Evolutionary conservation across 2,797 vertebrate species (phyloP).

Genomic region (Emydoidea blandingii): DNA sequence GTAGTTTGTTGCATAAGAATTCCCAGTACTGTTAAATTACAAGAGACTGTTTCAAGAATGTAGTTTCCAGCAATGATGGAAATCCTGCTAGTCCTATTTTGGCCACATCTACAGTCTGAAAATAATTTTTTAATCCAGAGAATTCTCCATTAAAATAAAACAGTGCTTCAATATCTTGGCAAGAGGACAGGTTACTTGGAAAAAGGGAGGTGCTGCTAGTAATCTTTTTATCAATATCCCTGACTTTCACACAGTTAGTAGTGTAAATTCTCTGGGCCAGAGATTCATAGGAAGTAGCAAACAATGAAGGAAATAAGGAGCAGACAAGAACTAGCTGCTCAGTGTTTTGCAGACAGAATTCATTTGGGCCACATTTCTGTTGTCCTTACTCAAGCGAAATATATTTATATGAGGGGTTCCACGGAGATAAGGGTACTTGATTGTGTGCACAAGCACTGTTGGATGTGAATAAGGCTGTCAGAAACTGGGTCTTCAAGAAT

Average conservation of each 20-base stretch:
- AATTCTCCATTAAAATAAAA: background rate
- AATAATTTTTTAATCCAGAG: background rate
- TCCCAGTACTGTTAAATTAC: background rate
- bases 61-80: background rate
- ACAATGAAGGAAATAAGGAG: background rate
- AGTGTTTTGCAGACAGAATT: background rate
- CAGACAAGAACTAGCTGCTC: background rate
- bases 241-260: background rate
- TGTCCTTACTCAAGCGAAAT: background rate
- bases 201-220: background rate
- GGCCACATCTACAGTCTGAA: background rate
- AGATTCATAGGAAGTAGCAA: background rate
- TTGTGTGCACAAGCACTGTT: background rate
- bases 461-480: background rate
- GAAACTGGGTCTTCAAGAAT: background rate
- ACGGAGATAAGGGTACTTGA: background rate
- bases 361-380: background rate
- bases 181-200: background rate
- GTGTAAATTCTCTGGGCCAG: background rate
- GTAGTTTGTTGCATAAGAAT: background rate
- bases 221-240: background rate
- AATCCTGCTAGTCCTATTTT: background rate
- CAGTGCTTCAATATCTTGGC: background rate
- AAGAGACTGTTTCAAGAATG: background rate
- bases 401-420: background rate